phyloP scores from a whole-genome alignment of 2,888 invertebrate species.

The Formica aserva region DNA sequence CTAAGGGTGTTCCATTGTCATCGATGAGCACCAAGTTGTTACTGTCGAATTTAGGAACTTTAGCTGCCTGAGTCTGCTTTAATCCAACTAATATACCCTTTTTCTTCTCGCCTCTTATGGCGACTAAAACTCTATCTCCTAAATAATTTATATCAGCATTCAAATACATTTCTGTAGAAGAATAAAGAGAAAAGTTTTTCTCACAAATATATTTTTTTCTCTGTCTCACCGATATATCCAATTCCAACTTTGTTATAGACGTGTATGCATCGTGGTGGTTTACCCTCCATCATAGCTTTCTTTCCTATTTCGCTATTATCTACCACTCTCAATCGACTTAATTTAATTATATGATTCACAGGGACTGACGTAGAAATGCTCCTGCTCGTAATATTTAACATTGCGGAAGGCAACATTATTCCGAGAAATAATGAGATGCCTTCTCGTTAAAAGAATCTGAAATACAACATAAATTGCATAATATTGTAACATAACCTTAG shows the following conservation, averaged over 20 bases:
- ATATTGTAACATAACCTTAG: not conserved
- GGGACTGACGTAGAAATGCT: constrained; percentile 86
- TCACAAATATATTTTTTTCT: not conserved
- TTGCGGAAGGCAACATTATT: constrained; percentile 24
- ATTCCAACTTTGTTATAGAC: constrained; percentile 93
- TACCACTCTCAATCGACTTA: constrained; percentile 95
- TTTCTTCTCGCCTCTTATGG: constrained; percentile 98
- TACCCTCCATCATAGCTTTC: constrained; percentile 97
- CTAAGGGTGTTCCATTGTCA: constrained; percentile 97
- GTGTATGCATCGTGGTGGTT: constrained; percentile 97
- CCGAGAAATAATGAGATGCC: not conserved
- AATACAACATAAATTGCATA: not conserved
- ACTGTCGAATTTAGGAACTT: constrained; percentile 96
- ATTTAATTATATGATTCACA: constrained; percentile 90
- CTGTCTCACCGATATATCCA: constrained; percentile 88
- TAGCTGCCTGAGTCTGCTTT: constrained; percentile 92
- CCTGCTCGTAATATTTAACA: constrained; percentile 45
- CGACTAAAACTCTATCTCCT: constrained; percentile 96
- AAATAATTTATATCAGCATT: constrained; percentile 16
- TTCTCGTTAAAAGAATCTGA: not conserved
- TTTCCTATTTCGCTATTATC: constrained; percentile 99
- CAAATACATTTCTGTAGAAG: not conserved
- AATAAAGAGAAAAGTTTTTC: constrained; percentile 8
- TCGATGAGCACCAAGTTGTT: constrained; percentile 98
- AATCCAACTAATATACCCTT: constrained; percentile 96